Evolutionary conservation across 2,888 invertebrate genomes (phyloP).

Genomic region (Polydrusus pterygomalis): DNA sequence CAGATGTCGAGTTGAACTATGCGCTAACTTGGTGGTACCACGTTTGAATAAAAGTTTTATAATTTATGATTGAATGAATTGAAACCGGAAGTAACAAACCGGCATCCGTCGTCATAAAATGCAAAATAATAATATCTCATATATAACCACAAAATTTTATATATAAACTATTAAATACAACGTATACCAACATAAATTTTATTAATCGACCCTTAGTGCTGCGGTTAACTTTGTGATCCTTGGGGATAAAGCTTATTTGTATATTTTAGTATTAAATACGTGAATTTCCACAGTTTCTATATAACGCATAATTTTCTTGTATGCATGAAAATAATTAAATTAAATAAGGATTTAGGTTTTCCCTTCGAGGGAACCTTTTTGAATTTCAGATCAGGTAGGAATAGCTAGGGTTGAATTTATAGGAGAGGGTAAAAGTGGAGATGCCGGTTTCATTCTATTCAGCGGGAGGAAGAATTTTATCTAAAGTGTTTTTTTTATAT

Average conservation of each 20-base stretch:
- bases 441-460: conserved; percentile 23
- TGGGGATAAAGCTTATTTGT: not conserved
- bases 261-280: not conserved
- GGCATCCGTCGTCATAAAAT: no score
- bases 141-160: no score
- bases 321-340: conserved; percentile 22
- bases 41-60: no score
- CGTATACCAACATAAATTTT: no score
- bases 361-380: conserved; percentile 17
- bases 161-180: no score
- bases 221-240: not conserved
- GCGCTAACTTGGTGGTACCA: no score
- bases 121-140: no score
- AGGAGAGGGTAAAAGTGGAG: conserved; percentile 23
- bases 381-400: conserved; percentile 42
- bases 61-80: no score
- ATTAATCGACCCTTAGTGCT: no score
- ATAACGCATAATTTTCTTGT: not conserved
- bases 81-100: no score
- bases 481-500: not conserved
- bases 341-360: conserved; percentile 15
- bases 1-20: no score
- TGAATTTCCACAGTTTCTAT: not conserved
- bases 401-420: conserved; percentile 40
- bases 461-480: conserved; percentile 4